Evolutionary conservation across 2,888 invertebrate species (phyloP).

Genomic region (Yponomeuta evonymella): DNA sequence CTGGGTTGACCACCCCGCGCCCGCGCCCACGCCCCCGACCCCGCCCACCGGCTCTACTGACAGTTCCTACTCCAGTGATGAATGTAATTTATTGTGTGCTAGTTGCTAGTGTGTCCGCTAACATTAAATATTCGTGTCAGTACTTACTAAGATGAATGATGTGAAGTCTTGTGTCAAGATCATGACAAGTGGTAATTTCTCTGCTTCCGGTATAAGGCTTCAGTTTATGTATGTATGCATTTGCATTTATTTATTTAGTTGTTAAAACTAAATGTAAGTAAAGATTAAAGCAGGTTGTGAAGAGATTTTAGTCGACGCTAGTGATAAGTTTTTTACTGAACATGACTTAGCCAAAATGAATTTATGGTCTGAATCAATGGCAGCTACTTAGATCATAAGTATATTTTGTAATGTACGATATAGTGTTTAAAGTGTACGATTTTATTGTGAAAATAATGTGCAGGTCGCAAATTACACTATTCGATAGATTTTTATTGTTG

Average conservation of each 20-base stretch:
- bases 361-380: background rate
- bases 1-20: conserved; percentile 21
- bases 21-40: conserved; percentile 21
- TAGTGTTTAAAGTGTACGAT: background rate
- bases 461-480: background rate
- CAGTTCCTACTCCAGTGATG: conserved; percentile 20
- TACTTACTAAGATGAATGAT: background rate
- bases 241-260: no score
- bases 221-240: no score
- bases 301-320: background rate
- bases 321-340: background rate
- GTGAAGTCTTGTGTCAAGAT: background rate
- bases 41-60: background rate
- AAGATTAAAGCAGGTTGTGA: background rate
- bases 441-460: background rate
- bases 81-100: conserved; percentile 20
- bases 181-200: background rate
- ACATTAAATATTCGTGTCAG: background rate
- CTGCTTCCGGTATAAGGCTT: no score
- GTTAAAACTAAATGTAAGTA: no score
- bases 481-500: background rate
- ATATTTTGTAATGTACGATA: background rate
- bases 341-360: background rate
- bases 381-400: background rate
- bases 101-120: background rate